Evolutionary conservation across 2,888 invertebrate species (phyloP).

Genomic region (Lasioglossum pauxillum): DNA sequence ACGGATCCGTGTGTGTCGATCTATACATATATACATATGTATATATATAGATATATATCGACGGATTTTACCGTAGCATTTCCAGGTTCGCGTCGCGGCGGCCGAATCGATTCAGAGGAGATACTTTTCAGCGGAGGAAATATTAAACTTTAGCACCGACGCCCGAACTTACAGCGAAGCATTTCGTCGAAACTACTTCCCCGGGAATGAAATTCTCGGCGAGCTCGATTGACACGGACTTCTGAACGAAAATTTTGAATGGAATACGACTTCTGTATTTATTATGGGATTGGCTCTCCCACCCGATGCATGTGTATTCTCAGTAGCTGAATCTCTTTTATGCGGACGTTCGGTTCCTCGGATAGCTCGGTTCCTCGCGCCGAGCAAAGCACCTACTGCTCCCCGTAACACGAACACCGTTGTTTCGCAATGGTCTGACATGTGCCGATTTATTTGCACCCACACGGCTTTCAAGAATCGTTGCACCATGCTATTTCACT

Average conservation of each 20-base stretch:
- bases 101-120: conserved; percentile 11
- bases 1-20: background rate
- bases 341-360: background rate
- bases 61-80: conserved; percentile 13
- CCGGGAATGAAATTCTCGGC: conserved; percentile 12
- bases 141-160: conserved; percentile 16
- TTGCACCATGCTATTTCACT: background rate
- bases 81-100: background rate
- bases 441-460: background rate
- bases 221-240: background rate
- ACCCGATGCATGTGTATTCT: background rate
- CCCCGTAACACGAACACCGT: background rate
- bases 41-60: background rate
- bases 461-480: background rate
- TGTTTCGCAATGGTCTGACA: background rate
- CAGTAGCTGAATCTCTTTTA: background rate
- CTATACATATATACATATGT: background rate
- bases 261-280: conserved; percentile 23
- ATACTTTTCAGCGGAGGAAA: background rate
- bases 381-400: background rate
- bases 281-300: conserved; percentile 10
- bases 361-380: background rate
- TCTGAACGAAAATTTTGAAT: conserved; percentile 31
- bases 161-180: conserved; percentile 14
- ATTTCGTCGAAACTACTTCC: conserved; percentile 20